These are phyloP conservation scores for Gallinago jamesoni DNA, from an alignment of 2,113 vertebrate genomes.

Conservation along the genomic window DNA sequence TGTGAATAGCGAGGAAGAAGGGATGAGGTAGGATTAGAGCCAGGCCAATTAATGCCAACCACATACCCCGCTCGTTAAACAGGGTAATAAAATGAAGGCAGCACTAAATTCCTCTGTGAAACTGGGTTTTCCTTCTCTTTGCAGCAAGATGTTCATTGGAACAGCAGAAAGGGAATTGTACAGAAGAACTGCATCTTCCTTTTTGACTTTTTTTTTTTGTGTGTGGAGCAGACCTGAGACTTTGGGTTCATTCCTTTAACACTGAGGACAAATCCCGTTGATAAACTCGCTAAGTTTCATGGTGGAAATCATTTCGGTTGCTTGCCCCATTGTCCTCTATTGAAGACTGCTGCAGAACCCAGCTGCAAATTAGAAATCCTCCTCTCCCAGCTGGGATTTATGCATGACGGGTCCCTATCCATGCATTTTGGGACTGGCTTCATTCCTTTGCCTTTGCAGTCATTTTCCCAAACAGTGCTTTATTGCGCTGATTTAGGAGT, in stretches of 20 bases:
- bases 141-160: not conserved
- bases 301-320: not conserved
- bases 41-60: not conserved
- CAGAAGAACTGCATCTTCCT: fast-evolving
- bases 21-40: not conserved
- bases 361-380: not conserved
- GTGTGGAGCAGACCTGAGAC: not conserved
- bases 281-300: not conserved
- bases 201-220: not conserved
- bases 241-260: not conserved
- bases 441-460: not conserved
- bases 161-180: not conserved
- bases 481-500: fast-evolving
- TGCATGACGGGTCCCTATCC: not conserved
- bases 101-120: not conserved
- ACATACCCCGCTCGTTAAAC: not conserved
- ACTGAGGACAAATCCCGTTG: not conserved
- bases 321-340: fast-evolving
- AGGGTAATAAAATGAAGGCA: not conserved
- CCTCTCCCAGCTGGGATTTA: not conserved
- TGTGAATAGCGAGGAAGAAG: no score
- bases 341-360: not conserved
- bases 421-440: not conserved
- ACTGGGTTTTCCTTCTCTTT: not conserved
- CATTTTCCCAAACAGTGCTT: not conserved